Conservation (phyloP, 2,888 invertebrate genomes). For the Dynastes maya region DNA sequence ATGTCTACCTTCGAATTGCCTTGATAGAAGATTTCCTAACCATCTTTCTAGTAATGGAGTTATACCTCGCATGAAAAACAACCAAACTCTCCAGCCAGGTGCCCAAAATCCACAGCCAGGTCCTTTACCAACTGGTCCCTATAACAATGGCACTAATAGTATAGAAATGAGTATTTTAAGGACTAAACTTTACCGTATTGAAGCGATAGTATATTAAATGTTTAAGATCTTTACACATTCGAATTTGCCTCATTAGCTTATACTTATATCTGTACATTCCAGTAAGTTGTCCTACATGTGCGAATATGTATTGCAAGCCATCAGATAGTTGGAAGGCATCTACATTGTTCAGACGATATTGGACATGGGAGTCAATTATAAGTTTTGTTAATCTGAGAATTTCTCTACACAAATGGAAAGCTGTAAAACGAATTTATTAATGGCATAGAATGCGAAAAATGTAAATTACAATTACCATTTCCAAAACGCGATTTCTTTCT, state of each 20-base stretch:
- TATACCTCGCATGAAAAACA: conserved; percentile 99
- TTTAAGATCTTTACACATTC: conserved; percentile 99
- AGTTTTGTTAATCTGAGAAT: conserved; percentile 98
- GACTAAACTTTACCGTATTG: conserved; percentile 82
- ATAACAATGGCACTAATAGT: conserved; percentile 55
- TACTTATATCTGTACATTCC: conserved; percentile 99
- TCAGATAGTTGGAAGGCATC: conserved; percentile 99
- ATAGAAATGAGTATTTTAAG: not conserved
- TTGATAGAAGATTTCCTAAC: conserved; percentile 98
- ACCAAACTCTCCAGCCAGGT: conserved; percentile 99
- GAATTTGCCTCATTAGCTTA: conserved; percentile 97
- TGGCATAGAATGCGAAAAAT: not conserved
- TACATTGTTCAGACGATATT: conserved; percentile 98
- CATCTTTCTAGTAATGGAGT: conserved; percentile 98
- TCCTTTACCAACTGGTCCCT: conserved; percentile 98
- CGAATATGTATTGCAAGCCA: conserved; percentile 98
- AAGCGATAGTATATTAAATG: conserved; percentile 99
- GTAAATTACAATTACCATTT: conserved; percentile 78
- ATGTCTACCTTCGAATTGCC: conserved; percentile 99
- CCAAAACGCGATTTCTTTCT: conserved; percentile 98
- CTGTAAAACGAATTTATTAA: conserved; percentile 70
- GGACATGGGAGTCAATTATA: conserved; percentile 99
- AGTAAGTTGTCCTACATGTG: conserved; percentile 98
- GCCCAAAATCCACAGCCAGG: conserved; percentile 99
- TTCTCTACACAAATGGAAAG: conserved; percentile 99